phyloP scores from a whole-genome alignment of 92 coral and sea anemone species.

The Heteractis magnifica region DNA sequence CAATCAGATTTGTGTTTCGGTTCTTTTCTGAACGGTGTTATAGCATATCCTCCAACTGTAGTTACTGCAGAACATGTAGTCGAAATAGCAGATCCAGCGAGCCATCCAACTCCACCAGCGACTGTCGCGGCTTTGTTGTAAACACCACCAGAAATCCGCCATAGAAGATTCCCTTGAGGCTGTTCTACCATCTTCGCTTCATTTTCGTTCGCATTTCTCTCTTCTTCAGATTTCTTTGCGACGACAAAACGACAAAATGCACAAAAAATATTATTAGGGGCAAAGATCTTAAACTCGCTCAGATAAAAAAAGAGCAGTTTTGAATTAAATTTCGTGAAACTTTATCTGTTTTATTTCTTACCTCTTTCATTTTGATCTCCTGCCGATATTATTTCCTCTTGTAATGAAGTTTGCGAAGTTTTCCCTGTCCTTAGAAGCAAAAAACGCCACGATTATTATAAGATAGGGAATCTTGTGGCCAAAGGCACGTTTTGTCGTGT shows the following conservation, averaged over 20 bases:
- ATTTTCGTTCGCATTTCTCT: conserved; percentile 11
- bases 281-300: background rate
- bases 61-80: conserved; percentile 79
- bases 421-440: background rate
- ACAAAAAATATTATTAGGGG: background rate
- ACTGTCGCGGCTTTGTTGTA: conserved; percentile 85
- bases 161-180: conserved; percentile 69
- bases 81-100: conserved; percentile 93
- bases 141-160: conserved; percentile 92
- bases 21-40: conserved; percentile 79
- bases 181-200: conserved; percentile 39
- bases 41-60: conserved; percentile 80
- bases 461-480: background rate
- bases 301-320: background rate
- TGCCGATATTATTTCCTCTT: background rate
- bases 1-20: conserved; percentile 86
- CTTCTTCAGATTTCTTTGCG: conserved; percentile 21
- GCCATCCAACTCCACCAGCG: conserved; percentile 97
- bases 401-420: background rate
- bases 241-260: background rate
- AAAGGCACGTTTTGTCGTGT: background rate
- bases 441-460: background rate
- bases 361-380: conserved; percentile 22
- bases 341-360: background rate
- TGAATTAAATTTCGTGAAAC: background rate